A percentile compares a stretch with the other conserved stretches of the same genome.
Evolutionary conservation across 2,888 invertebrate species (phyloP).

Genomic region (Alsophila aescularia): DNA sequence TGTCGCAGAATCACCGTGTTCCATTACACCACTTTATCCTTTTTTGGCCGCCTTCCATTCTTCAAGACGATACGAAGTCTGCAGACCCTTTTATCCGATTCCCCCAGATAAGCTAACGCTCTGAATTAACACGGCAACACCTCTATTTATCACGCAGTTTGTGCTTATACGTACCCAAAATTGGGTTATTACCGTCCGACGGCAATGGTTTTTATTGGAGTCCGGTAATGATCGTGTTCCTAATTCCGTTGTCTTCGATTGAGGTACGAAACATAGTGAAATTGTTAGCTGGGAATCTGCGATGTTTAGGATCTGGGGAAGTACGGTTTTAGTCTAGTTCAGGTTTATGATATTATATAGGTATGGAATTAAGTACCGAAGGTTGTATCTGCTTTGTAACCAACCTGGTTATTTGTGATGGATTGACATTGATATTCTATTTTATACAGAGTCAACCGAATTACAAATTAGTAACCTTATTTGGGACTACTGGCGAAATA

Average conservation of each 20-base stretch:
- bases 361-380: background rate
- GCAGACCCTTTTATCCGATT: constrained; percentile 45
- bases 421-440: too few species aligned
- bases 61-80: constrained; percentile 39
- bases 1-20: constrained; percentile 7
- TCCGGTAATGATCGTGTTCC: constrained; percentile 26
- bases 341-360: background rate
- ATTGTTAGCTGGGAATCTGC: constrained; percentile 7
- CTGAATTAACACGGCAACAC: constrained; percentile 36
- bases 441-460: too few species aligned
- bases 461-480: too few species aligned
- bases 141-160: constrained; percentile 45
- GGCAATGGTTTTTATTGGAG: constrained; percentile 27
- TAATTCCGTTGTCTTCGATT: constrained; percentile 31
- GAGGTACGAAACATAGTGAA: constrained; percentile 19
- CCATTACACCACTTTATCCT: constrained; percentile 15
- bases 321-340: background rate
- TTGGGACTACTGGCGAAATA: too few species aligned
- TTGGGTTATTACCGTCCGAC: constrained; percentile 31
- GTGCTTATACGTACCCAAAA: constrained; percentile 32
- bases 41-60: constrained; percentile 33
- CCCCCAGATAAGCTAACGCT: constrained; percentile 48
- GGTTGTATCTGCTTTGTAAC: background rate
- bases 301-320: background rate
- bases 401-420: too few species aligned